phyloP scores from a whole-genome alignment of 2,113 vertebrate species.

The Drymodes brunneopygia region DNA sequence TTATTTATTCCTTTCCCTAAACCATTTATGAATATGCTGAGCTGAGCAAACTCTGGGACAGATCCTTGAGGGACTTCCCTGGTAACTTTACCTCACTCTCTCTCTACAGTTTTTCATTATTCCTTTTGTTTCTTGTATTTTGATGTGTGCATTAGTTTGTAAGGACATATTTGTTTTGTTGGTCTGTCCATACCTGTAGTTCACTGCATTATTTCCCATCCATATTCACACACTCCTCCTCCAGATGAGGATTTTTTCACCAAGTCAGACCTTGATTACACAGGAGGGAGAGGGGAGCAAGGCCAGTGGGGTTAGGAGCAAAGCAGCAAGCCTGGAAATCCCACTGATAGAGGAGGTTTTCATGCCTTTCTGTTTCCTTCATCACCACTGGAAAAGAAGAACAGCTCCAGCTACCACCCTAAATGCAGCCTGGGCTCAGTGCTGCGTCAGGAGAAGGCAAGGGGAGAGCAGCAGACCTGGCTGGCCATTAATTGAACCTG shows the following conservation, averaged over 20 bases:
- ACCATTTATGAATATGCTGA: slow-evolving; percentile 18
- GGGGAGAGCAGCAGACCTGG: not conserved
- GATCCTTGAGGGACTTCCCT: not conserved
- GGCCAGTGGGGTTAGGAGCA: not conserved
- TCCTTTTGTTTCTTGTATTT: not conserved
- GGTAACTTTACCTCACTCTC: not conserved
- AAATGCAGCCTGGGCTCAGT: not conserved
- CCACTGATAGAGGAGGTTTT: not conserved
- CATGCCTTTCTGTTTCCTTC: not conserved
- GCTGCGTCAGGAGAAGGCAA: not conserved
- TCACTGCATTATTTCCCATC: not conserved
- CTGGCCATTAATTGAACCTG: not conserved
- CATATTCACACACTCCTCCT: not conserved
- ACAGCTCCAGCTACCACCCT: not conserved
- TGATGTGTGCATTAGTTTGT: not conserved
- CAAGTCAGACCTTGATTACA: not conserved
- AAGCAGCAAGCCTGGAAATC: not conserved
- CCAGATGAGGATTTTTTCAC: not conserved
- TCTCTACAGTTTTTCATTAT: not conserved
- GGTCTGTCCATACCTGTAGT: not conserved
- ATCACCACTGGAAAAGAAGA: not conserved
- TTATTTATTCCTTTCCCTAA: not conserved
- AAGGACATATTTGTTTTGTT: not conserved
- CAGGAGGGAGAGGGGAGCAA: not conserved
- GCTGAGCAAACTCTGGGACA: not conserved